A percentile compares a stretch with the other conserved stretches of the same genome.
phyloP scores from a whole-genome alignment of 2,888 invertebrate genomes.

The Plagodis pulveraria region DNA sequence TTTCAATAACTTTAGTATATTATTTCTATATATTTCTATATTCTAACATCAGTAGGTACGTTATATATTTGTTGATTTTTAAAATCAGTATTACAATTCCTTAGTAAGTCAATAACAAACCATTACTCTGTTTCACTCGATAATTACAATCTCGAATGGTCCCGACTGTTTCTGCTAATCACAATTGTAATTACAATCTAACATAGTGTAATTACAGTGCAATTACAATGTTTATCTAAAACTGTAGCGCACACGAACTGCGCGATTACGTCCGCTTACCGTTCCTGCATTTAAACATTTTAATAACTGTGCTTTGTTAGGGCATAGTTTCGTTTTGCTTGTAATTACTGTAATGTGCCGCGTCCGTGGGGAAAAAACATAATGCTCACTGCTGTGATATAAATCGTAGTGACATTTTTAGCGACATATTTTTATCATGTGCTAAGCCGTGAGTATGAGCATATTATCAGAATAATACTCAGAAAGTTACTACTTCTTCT shows the following conservation, averaged over 20 bases:
- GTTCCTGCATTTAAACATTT: constrained; percentile 84
- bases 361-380: constrained; percentile 23
- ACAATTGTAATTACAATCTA: constrained; percentile 16
- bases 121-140: constrained; percentile 6
- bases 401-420: neutral
- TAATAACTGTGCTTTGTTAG: constrained; percentile 69
- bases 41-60: too few relatives aligned
- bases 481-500: too few relatives aligned
- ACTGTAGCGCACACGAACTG: constrained; percentile 73
- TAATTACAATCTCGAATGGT: constrained; percentile 4
- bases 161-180: constrained; percentile 10
- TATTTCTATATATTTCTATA: too few relatives aligned
- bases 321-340: constrained; percentile 46
- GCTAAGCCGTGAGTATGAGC: too few relatives aligned
- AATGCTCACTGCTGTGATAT: constrained; percentile 4
- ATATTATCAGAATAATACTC: too few relatives aligned
- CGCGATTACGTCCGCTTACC: constrained; percentile 73
- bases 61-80: too few relatives aligned
- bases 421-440: too few relatives aligned
- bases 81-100: too few relatives aligned
- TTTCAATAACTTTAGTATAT: too few relatives aligned
- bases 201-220: constrained; percentile 12
- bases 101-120: neutral
- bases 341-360: constrained; percentile 34
- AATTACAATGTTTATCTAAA: constrained; percentile 68